Base-by-base conservation (phyloP, 1,140 invertebrate genomes). In the Drosophila saltans region DNA sequence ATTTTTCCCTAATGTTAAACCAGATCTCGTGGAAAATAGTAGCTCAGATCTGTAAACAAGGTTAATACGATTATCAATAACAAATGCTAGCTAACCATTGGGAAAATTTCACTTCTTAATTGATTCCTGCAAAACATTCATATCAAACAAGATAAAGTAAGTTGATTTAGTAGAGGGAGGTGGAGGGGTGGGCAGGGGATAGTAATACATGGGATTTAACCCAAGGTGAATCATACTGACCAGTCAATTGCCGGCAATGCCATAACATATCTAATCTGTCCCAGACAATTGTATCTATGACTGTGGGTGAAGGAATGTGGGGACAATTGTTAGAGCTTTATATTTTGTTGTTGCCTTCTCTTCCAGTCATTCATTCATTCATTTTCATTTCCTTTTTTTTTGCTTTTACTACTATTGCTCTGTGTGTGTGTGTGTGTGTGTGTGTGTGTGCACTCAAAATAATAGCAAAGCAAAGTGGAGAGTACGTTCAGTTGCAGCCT, bases 391-490 rank as follows among this genome's bases (percentile, higher is more conserved):
- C 52, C 75, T 69, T 75, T 82, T 72, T 85, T 71, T 75, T 86
- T 36, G 33, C 33, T 78, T 78, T 85, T 85, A 76, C 75, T 73
- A 79, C 78, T 79, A 65, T 72, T 75, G 67, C 71, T 82, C 9
- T 57, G 45, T 52, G 45, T 52, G 45, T 43, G 36, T 63, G 59
- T 68, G n/a, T 33, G 16, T 60, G 21, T 52, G 16, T 57, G 60
- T 69, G 48, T 59, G 40, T 84, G 66, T 85, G 75, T 82, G 75
- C 83, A 88, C 82, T 85, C 75, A 86, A 82, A 85, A 85, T 85
- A 85, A 85, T 85, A 79, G 71, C 78, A 68, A 26, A 85, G 75
- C 66, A 71, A 16, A 40, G 21, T 36, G 58, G 21, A 40, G 30
- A 30, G 36, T 45, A 8, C 40, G 24, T 30, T 58, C 21, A 62